Evolutionary conservation across 2,888 invertebrate genomes (phyloP), one percentile per base, ranked within the genome.

Genomic region (Mesorhabditis spiculigera): DNA sequence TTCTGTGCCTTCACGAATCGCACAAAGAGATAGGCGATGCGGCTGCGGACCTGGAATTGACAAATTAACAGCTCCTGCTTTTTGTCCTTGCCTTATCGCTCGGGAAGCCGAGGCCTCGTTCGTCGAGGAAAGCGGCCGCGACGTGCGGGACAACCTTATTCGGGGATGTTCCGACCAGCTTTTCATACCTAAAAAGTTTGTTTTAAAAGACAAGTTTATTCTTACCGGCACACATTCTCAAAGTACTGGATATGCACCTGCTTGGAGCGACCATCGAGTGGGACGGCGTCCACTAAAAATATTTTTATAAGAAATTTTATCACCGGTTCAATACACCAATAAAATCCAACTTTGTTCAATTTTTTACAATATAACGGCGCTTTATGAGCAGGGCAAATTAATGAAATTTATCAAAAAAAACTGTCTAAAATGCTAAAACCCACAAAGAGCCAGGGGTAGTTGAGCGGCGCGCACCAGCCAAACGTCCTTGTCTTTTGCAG

Each of bases 21-120:
- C 6, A 89, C 89, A 81, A 90, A 90, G 4, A 90, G 86, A 80
- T 90, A 90, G 8, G 89, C 87, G 61, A 88, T 87, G 16, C 90
- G 82, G 69, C 89, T 89, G 65, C 89, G 85, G 5, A 90, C 88
- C 58, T 50, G n/a, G n/a, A 50, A 10, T 1, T 28, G 28, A 28
- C 28, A 28, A 28, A 28, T 28, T 28, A 28, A 28, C 28, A 28
- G 28, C 28, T 3, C 28, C 28, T 28, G 28, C 28, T 28, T 28
- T 28, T 28, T 28, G 28, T 28, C 28, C 28, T 28, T 28, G 28
- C 66, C 64, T 44, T 45, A n/a, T 63, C 41, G 8, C 28, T 63
- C 41, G 16, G 41, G 16, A 63, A 16, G n/a, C 63, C 8, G 16
- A 63, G 8, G 13, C 63, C 41, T 63, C 71, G 68, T 63, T 74